Conservation (phyloP, 2,797 vertebrate species). For the Spondyliosoma cantharus region DNA sequence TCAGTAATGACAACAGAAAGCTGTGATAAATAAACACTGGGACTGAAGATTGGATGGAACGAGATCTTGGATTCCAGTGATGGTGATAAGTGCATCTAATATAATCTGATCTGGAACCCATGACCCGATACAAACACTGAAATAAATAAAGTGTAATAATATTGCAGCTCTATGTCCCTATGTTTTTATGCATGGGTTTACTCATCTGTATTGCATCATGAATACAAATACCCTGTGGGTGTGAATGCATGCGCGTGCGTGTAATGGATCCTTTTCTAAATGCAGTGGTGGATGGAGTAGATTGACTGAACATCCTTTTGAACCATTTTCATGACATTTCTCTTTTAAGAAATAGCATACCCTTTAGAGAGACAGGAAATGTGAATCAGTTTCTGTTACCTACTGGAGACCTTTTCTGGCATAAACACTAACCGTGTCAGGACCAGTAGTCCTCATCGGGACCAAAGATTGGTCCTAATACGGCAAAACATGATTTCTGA, state of each 20-base stretch:
- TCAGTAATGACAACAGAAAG: slow-evolving; percentile 13
- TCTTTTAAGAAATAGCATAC: slow-evolving; percentile 4
- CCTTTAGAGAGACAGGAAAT: slow-evolving; percentile 26
- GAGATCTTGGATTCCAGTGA: slow-evolving; percentile 9
- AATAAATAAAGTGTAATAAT: neutral
- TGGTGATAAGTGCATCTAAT: slow-evolving; percentile 18
- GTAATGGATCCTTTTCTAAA: slow-evolving; percentile 27
- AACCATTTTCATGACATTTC: slow-evolving; percentile 33
- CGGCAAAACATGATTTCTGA: too few species aligned
- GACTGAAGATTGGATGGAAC: slow-evolving; percentile 11
- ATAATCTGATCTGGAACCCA: slow-evolving; percentile 15
- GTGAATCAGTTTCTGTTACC: too few species aligned
- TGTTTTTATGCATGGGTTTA: slow-evolving; percentile 54
- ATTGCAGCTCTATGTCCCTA: slow-evolving; percentile 7
- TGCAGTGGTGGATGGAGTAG: slow-evolving; percentile 13
- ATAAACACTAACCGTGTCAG: too few species aligned
- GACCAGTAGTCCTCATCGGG: too few species aligned
- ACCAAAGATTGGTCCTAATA: too few species aligned
- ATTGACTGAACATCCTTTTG: slow-evolving; percentile 67
- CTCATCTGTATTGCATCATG: slow-evolving; percentile 55
- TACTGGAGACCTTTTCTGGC: too few species aligned
- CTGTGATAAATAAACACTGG: slow-evolving; percentile 31
- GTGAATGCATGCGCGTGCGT: neutral
- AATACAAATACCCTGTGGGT: slow-evolving; percentile 36
- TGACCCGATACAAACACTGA: slow-evolving; percentile 6